These are phyloP conservation scores for Protodeltote pygarga DNA, from an alignment of 2,888 invertebrate species.

Conservation along the genomic window DNA sequence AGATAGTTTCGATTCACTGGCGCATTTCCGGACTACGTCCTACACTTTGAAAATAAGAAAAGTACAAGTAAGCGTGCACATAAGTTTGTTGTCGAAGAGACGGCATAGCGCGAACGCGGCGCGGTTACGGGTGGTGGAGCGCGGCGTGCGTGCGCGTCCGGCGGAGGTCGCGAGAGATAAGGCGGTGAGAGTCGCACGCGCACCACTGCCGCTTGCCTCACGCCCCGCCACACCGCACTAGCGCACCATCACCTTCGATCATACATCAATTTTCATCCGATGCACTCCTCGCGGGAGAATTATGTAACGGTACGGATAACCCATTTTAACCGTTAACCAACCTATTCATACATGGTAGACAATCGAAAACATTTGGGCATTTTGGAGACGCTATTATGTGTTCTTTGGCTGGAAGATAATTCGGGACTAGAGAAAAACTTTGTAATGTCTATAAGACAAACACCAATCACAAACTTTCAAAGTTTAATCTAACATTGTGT, in stretches of 20 bases:
- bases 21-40: slow-evolving; percentile 73
- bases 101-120: slow-evolving; percentile 79
- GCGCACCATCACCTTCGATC: slow-evolving; percentile 74
- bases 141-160: slow-evolving; percentile 82
- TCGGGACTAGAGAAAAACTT: slow-evolving; percentile 13
- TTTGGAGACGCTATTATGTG: slow-evolving; percentile 3
- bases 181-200: slow-evolving; percentile 85
- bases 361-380: slow-evolving; percentile 14
- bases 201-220: slow-evolving; percentile 68
- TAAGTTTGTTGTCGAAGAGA: slow-evolving; percentile 69
- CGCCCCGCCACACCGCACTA: slow-evolving; percentile 70
- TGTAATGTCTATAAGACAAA: slow-evolving; percentile 23
- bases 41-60: slow-evolving; percentile 72
- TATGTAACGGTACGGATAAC: slow-evolving; percentile 81
- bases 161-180: slow-evolving; percentile 87
- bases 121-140: slow-evolving; percentile 64
- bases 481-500: slow-evolving; percentile 63
- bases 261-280: slow-evolving; percentile 79
- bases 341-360: slow-evolving; percentile 27
- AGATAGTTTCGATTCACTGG: slow-evolving; percentile 60
- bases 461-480: slow-evolving; percentile 43
- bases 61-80: slow-evolving; percentile 69
- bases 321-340: slow-evolving; percentile 62
- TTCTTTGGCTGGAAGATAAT: neutral
- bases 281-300: slow-evolving; percentile 75